A percentile compares a stretch with the other conserved stretches of the same genome.
Evolutionary conservation across 1,140 invertebrate genomes (phyloP).

Genomic region (Brachystomella parvula): DNA sequence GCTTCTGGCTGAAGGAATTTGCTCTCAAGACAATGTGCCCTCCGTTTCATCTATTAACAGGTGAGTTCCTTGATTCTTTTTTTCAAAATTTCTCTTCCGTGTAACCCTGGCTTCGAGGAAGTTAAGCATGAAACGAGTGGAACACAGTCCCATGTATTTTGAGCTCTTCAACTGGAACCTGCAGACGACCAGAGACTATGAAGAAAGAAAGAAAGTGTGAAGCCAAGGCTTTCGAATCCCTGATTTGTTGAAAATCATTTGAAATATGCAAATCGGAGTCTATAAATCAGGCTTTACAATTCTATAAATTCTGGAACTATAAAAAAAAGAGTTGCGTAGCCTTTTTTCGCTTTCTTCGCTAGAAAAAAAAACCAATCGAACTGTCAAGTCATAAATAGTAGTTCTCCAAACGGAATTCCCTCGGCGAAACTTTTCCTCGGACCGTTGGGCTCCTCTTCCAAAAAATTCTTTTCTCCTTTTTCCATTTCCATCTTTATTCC

Average conservation of each 20-base stretch:
- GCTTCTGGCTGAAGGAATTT: slow-evolving; percentile 90
- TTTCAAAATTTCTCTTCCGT: too few relatives aligned
- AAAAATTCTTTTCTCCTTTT: slow-evolving; percentile 7
- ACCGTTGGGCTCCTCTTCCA: slow-evolving; percentile 25
- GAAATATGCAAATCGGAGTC: slow-evolving; percentile 12
- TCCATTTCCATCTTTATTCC: background rate
- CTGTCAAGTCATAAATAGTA: slow-evolving; percentile 28
- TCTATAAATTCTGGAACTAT: slow-evolving; percentile 7
- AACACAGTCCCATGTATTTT: background rate
- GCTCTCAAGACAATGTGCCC: slow-evolving; percentile 96
- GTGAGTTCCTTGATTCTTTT: slow-evolving; percentile 52
- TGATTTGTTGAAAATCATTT: too few relatives aligned
- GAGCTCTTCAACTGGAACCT: background rate
- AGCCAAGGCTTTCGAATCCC: too few relatives aligned
- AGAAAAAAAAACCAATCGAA: slow-evolving; percentile 16
- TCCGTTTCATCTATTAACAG: slow-evolving; percentile 98
- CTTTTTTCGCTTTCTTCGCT: too few relatives aligned
- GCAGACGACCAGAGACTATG: background rate
- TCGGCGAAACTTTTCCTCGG: slow-evolving; percentile 31
- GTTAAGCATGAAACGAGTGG: slow-evolving; percentile 5
- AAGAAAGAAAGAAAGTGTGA: slow-evolving; percentile 21
- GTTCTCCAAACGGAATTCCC: slow-evolving; percentile 31
- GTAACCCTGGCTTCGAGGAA: too few relatives aligned
- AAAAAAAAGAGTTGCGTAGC: slow-evolving; percentile 7
- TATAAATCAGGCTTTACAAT: slow-evolving; percentile 4